A percentile compares a stretch with the other conserved stretches of the same genome.
Conservation (phyloP, 2,888 invertebrate genomes). For the Apoderus coryli region DNA sequence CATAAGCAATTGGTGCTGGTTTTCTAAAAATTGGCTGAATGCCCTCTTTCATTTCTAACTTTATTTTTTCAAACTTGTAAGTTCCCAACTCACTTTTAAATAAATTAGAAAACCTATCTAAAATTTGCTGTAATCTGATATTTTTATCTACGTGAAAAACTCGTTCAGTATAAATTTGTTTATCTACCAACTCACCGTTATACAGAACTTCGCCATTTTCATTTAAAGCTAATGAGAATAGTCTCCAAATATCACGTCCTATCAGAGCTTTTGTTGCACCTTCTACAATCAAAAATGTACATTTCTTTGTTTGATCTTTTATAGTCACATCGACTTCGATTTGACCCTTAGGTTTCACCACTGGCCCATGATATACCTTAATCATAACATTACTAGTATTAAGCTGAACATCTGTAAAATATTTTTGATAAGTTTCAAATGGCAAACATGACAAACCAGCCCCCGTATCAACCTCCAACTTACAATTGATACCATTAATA, state of each 20-base stretch:
- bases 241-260: slow-evolving; percentile 7
- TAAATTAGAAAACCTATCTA: neutral
- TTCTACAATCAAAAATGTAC: slow-evolving; percentile 9
- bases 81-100: too few relatives aligned
- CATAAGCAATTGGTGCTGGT: slow-evolving; percentile 1
- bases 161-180: too few relatives aligned
- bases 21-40: slow-evolving; percentile 3
- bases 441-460: slow-evolving; percentile 9
- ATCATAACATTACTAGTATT: slow-evolving; percentile 1
- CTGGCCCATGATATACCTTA: slow-evolving; percentile 9
- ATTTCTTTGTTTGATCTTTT: slow-evolving; percentile 2
- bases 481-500: neutral
- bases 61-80: too few relatives aligned
- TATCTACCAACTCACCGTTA: too few relatives aligned
- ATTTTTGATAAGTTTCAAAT: slow-evolving; percentile 7
- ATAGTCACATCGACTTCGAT: slow-evolving; percentile 7
- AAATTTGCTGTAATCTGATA: neutral
- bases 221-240: slow-evolving; percentile 2
- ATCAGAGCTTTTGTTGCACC: slow-evolving; percentile 9
- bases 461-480: slow-evolving; percentile 9
- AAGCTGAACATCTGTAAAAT: slow-evolving; percentile 1
- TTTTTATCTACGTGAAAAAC: too few relatives aligned
- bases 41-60: too few relatives aligned
- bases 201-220: slow-evolving; percentile 4
- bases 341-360: slow-evolving; percentile 8